Evolutionary conservation across 2,888 invertebrate genomes (phyloP).

Genomic region (Galerucella nymphaeae): DNA sequence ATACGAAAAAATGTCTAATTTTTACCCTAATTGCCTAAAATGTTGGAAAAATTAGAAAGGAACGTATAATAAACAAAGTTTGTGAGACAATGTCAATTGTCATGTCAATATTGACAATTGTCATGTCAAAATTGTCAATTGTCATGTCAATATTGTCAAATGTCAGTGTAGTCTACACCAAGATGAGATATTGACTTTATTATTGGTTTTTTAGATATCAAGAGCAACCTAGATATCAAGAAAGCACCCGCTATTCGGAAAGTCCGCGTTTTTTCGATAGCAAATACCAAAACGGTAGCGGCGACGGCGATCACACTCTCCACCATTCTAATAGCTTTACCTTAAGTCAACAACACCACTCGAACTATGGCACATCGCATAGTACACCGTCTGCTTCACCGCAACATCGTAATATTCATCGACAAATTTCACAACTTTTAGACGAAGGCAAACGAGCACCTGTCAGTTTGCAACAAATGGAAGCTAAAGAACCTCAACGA

Average conservation of each 20-base stretch:
- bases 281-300: constrained; percentile 56
- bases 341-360: constrained; percentile 68
- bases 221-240: constrained; percentile 47
- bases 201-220: constrained; percentile 22
- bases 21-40: too few relatives aligned
- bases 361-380: constrained; percentile 67
- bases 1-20: too few relatives aligned
- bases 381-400: constrained; percentile 72
- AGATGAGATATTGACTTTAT: too few relatives aligned
- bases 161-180: too few relatives aligned
- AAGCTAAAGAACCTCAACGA: constrained; percentile 53
- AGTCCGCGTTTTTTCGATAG: constrained; percentile 53
- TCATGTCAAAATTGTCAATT: too few relatives aligned
- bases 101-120: too few relatives aligned
- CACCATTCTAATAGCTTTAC: constrained; percentile 70
- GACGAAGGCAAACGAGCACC: constrained; percentile 62
- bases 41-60: too few relatives aligned
- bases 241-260: constrained; percentile 50
- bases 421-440: constrained; percentile 67
- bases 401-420: constrained; percentile 71
- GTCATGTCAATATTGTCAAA: too few relatives aligned
- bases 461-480: constrained; percentile 68
- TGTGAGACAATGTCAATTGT: too few relatives aligned
- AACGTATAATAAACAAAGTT: too few relatives aligned
- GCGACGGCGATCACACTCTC: constrained; percentile 63